Percentiles rank a stretch among this genome's conserved stretches.
These are phyloP conservation scores for Laothoe populi DNA, from an alignment of 2,888 invertebrate species.

Conservation along the genomic window DNA sequence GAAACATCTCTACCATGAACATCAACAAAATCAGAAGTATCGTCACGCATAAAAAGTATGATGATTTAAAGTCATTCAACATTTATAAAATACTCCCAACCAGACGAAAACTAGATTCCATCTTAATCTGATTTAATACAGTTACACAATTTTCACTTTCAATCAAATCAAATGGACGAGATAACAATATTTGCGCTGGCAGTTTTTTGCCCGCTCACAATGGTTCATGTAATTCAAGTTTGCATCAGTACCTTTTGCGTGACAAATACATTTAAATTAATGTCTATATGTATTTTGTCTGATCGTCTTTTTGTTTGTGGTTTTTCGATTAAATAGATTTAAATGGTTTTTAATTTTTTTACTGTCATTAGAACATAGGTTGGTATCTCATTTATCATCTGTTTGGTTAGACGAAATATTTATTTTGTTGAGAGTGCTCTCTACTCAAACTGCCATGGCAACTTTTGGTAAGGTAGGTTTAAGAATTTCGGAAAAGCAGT, in stretches of 20 bases:
- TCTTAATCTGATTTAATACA: conserved; percentile 22
- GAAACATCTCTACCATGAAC: too few relatives aligned
- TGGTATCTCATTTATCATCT: too few relatives aligned
- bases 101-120: conserved; percentile 7
- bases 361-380: too few relatives aligned
- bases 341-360: background rate
- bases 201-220: background rate
- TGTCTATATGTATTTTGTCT: conserved; percentile 1
- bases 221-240: conserved; percentile 5
- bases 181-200: conserved; percentile 1
- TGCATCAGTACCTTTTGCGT: conserved; percentile 21
- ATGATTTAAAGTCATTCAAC: background rate
- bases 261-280: conserved; percentile 26
- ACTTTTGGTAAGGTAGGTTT: too few relatives aligned
- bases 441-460: too few relatives aligned
- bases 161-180: background rate
- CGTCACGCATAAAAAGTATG: background rate
- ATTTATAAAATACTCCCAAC: background rate
- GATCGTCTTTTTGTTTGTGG: background rate
- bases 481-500: too few relatives aligned
- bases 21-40: too few relatives aligned
- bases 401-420: too few relatives aligned
- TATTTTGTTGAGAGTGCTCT: too few relatives aligned
- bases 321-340: background rate
- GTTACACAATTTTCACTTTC: conserved; percentile 23